Evolutionary conservation across 2,113 vertebrate genomes (phyloP).

Genomic region (Pogonocichla stellata): DNA sequence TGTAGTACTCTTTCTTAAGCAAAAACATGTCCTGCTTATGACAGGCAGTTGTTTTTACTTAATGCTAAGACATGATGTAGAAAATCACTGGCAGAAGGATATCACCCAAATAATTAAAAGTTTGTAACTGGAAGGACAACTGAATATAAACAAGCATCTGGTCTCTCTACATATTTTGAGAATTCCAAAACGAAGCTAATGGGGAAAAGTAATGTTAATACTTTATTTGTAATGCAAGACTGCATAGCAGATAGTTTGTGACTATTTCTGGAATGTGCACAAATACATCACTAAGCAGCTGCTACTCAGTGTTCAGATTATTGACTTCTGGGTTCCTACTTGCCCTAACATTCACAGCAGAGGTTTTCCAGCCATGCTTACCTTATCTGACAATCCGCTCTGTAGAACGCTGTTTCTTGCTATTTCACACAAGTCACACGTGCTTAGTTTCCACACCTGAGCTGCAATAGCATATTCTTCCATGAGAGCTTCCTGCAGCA

Average conservation of each 20-base stretch:
- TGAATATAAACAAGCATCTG: neutral
- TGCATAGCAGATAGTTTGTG: neutral
- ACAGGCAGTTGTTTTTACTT: neutral
- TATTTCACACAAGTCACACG: constrained; percentile 95
- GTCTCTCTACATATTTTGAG: neutral
- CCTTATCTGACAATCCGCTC: constrained; percentile 93
- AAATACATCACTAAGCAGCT: neutral
- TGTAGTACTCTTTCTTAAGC: neutral
- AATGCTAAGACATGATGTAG: neutral
- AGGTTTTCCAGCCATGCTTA: constrained; percentile 23
- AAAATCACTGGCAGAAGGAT: neutral
- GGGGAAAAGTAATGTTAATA: neutral
- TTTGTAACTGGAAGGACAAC: neutral
- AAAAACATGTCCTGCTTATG: neutral
- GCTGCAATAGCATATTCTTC: constrained; percentile 97
- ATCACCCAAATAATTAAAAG: neutral
- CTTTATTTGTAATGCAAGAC: neutral
- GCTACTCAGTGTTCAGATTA: neutral
- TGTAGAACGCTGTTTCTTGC: constrained; percentile 96
- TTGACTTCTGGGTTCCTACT: neutral
- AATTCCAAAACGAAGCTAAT: neutral
- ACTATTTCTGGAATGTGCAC: neutral
- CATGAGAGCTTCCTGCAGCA: constrained; percentile 89
- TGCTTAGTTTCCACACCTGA: constrained; percentile 98
- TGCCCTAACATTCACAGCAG: neutral